Percentiles rank a stretch among this genome's conserved stretches.
Evolutionary conservation across 2,888 invertebrate species (phyloP).

Genomic region (Himalopsyche kuldschensis): DNA sequence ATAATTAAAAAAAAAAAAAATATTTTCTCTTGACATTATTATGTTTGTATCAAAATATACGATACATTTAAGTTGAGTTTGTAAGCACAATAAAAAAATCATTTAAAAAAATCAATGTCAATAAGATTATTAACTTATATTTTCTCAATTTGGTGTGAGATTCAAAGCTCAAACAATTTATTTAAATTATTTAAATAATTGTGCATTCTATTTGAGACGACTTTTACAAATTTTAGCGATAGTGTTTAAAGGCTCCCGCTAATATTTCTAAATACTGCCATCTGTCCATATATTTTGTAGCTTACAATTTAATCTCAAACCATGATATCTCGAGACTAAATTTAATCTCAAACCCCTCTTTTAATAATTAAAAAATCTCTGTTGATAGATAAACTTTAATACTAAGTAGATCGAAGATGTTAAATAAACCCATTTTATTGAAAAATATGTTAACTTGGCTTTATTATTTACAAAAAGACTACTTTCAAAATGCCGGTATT

Average conservation of each 20-base stretch:
- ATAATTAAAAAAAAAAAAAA: too few species aligned
- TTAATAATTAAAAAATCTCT: constrained; percentile 40
- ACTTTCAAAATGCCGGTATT: constrained; percentile 35
- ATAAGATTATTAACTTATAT: too few species aligned
- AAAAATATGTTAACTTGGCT: neutral
- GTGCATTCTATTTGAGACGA: too few species aligned
- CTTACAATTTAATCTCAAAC: constrained; percentile 27
- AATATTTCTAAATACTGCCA: neutral
- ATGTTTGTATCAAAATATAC: too few species aligned
- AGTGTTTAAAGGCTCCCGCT: neutral
- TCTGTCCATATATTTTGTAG: neutral
- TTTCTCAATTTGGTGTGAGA: too few species aligned
- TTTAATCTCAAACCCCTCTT: constrained; percentile 66
- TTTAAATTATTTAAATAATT: too few species aligned
- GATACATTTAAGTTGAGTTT: too few species aligned
- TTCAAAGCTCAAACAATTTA: too few species aligned
- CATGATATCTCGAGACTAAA: constrained; percentile 24
- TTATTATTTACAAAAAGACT: neutral
- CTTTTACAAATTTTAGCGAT: neutral
- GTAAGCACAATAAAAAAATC: too few species aligned
- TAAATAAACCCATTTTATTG: neutral
- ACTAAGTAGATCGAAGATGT: neutral
- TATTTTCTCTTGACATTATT: too few species aligned
- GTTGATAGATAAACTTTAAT: neutral
- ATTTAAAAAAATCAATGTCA: too few species aligned